Evolutionary conservation across 2,888 invertebrate genomes (phyloP).

Genomic region (Drosophila vallismaia): DNA sequence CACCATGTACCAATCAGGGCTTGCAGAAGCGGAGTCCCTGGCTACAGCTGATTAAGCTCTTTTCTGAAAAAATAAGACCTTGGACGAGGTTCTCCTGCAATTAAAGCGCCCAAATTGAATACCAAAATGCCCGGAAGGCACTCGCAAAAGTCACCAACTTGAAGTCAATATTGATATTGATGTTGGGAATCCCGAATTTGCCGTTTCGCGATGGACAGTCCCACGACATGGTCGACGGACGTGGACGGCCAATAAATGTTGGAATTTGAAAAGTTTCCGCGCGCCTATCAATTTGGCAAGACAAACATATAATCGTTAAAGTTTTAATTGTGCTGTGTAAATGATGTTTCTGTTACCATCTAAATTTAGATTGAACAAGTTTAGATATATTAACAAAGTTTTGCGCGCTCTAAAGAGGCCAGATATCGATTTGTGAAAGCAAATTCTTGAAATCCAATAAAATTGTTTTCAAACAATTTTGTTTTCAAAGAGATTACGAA

Average conservation of each 20-base stretch:
- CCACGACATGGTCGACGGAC: neutral
- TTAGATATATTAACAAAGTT: conserved; percentile 22
- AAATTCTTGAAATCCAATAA: conserved; percentile 17
- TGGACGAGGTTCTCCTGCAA: conserved; percentile 24
- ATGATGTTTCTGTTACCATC: conserved; percentile 40
- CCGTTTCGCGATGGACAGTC: conserved; percentile 1
- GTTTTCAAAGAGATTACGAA: neutral
- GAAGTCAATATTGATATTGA: conserved; percentile 52
- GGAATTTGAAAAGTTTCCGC: conserved; percentile 50
- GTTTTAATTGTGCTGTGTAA: conserved; percentile 58
- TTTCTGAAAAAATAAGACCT: conserved; percentile 51
- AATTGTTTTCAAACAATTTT: neutral
- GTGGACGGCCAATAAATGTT: conserved; percentile 31
- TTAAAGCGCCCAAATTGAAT: conserved; percentile 31
- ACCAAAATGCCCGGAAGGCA: conserved; percentile 22
- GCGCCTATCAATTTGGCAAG: conserved; percentile 40
- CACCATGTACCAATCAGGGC: conserved; percentile 11
- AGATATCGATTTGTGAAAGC: conserved; percentile 9
- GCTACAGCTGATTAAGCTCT: conserved; percentile 67
- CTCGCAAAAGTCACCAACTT: conserved; percentile 15
- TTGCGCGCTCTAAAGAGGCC: neutral
- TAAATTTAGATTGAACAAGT: conserved; percentile 34
- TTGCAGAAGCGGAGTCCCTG: conserved; percentile 37
- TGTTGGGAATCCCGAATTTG: conserved; percentile 40
- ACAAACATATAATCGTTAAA: conserved; percentile 60